Evolutionary conservation across 2,797 vertebrate genomes (phyloP).

Genomic region (Phalanger gymnotis): DNA sequence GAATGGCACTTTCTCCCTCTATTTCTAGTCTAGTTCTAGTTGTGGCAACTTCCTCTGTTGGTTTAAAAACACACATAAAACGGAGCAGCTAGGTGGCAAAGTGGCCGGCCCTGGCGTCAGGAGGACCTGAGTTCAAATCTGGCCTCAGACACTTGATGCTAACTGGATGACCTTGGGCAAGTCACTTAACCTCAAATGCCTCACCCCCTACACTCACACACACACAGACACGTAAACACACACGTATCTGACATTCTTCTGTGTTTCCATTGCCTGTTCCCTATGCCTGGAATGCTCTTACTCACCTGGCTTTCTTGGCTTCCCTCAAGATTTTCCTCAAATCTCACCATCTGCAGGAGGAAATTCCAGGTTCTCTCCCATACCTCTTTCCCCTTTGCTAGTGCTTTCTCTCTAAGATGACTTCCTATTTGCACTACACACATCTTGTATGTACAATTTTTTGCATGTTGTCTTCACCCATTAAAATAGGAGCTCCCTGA

Average conservation of each 20-base stretch:
- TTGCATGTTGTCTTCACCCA: neutral
- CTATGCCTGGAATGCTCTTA: neutral
- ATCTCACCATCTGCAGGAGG: neutral
- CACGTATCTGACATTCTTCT: neutral
- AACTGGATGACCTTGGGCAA: no score
- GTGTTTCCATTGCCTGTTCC: neutral
- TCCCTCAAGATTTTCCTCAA: neutral
- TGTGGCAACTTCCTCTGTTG: neutral
- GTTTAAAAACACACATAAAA: neutral
- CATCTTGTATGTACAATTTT: neutral
- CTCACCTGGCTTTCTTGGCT: neutral
- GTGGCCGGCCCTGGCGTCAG: no score
- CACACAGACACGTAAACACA: neutral
- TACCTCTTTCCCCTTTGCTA: neutral
- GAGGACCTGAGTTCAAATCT: no score
- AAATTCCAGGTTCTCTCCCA: neutral
- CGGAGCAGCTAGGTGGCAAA: no score
- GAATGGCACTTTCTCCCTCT: neutral
- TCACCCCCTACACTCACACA: no score
- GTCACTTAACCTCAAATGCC: no score
- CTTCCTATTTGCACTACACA: neutral
- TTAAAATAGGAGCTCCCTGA: neutral
- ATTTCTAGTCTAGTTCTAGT: neutral
- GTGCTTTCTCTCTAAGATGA: neutral
- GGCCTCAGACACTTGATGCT: no score